Base-by-base conservation (phyloP, 2,797 vertebrate species). In the Coilia nasus region DNA sequence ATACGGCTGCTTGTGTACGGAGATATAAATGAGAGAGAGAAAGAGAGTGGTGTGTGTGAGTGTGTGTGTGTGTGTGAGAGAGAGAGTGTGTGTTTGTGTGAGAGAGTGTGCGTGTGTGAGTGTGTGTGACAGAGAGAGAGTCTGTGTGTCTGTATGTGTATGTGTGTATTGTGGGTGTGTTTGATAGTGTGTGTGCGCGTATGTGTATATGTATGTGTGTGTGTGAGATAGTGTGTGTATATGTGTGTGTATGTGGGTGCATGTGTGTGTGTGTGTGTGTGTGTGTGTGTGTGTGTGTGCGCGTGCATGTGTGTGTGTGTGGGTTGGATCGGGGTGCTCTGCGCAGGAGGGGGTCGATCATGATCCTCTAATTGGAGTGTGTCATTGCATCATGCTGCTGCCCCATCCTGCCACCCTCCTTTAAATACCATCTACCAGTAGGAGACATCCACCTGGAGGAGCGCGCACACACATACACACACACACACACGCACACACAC, bases 381-480 rank as follows among this genome's bases (percentile, higher is more conserved):
- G 7, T 64, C 23, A 10, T 64, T 64, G 23, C 60, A 25, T 64
- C 60, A 64, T 64, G 60, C 60, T 64, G 60, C 10, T 64, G 23
- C 60, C 60, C 60, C n/a, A 12, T 28, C n/a, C 60, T 23, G 23
- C 25, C 60, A 64, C 10, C 25, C 81, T n/a, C n/a, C n/a, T n/a
- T n/a, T n/a, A n/a, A n/a, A n/a, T n/a, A n/a, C n/a, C n/a, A n/a
- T n/a, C n/a, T n/a, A n/a, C n/a, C n/a, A n/a, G n/a, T n/a, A n/a
- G n/a, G n/a, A n/a, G n/a, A 80, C 46, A 84, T 19, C 57, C 67
- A 57, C 47, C 56, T 14, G 28, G 50, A 50, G 21, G 28, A 60
- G 85, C 83, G 87, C 86, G 82, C 83, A 88, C 54, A 14, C 11
- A 23, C 81, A 57, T 28, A 15, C 28, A 60, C 84, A 64, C 60